These are phyloP conservation scores for Sturnira hondurensis DNA, from an alignment of 2,113 vertebrate species.

Conservation along the genomic window DNA sequence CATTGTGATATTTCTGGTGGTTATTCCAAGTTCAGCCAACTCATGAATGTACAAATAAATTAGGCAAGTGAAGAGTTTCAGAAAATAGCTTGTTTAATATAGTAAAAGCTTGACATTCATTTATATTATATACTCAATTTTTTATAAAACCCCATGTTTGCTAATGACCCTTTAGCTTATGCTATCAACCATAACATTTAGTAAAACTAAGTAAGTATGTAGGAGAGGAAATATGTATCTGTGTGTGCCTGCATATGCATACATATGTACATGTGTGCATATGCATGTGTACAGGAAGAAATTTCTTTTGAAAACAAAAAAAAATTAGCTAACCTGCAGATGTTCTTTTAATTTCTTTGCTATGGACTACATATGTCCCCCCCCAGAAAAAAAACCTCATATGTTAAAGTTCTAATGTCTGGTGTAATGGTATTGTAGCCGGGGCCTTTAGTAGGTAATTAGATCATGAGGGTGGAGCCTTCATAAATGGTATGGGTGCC, in stretches of 20 bases:
- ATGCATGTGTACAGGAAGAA: not conserved
- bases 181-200: not conserved
- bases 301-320: not conserved
- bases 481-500: not conserved
- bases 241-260: fast-evolving
- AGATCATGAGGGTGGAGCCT: not conserved
- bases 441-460: not conserved
- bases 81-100: not conserved
- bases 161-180: not conserved
- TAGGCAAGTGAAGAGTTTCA: not conserved
- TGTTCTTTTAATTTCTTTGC: not conserved
- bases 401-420: not conserved
- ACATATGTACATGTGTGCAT: fast-evolving
- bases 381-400: not conserved
- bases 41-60: not conserved
- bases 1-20: not conserved
- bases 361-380: not conserved
- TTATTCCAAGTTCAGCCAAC: not conserved
- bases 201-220: not conserved
- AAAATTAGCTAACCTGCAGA: not conserved
- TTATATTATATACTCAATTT: not conserved
- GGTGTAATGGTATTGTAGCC: not conserved
- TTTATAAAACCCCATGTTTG: not conserved
- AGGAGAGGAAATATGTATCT: not conserved
- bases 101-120: not conserved